Evolutionary conservation across 2,888 invertebrate species (phyloP), one percentile per base, ranked within the genome.

Genomic region (Drosophila subquinaria): DNA sequence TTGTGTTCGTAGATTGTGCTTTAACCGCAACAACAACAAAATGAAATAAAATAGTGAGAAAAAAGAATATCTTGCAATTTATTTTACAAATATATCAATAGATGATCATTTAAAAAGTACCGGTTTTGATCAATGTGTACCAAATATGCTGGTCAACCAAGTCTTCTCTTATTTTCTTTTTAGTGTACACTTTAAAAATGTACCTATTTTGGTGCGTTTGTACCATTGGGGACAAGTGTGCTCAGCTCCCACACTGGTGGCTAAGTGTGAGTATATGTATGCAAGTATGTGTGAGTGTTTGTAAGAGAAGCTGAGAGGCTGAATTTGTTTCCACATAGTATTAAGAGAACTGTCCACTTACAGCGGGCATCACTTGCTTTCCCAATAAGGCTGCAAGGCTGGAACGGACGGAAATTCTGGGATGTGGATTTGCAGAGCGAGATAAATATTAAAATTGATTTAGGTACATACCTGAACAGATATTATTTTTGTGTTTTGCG

Each of bases 1-100:
- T 67, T 81, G 68, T 71, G 88, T 87, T 76, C 53, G 57, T 64
- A 83, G 82, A 71, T 81, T 75, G 77, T 75, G 83, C 77, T 79
- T 84, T 60, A 74, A 70, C 45, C 62, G 61, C 69, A 68, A 53
- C 53, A 71, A 68, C 67, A 66, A 65, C 63, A 69, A 70, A 70
- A 67, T 65, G 45, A 79, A 87, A 79, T 78, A 77, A 79, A 76
- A 79, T 68, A 75, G 67, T 73, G 53, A 73, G 57, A 59, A 62
- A 69, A 65, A 70, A 50, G 4, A 38, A 36, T 17, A 11, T 20
- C 17, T 33, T 55, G 33, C 0, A 30, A 4, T 11, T 40, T 42
- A 13, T 27, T 40, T 8, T 20, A 36, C 9, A 4, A 30, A 20
- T 15, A 17, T 33, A 11, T 4, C 8, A 36, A 17, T 2, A 23